Evolutionary conservation across 1,140 invertebrate species (phyloP).

Genomic region (Anadara kagoshimensis): DNA sequence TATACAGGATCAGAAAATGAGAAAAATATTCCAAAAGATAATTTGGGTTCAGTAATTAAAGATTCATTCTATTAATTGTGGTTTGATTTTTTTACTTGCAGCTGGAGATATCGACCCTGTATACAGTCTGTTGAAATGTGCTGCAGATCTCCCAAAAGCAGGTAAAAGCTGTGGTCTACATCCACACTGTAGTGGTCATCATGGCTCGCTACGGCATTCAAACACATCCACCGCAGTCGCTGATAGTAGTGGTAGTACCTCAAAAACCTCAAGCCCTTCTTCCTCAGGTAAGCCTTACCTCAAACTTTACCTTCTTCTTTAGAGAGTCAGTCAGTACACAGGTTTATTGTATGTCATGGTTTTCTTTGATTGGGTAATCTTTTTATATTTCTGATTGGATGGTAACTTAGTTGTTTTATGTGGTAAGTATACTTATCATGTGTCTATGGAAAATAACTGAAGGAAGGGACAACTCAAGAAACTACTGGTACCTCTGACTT

Average conservation of each 20-base stretch:
- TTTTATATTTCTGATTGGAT: no score
- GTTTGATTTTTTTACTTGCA: constrained; percentile 33
- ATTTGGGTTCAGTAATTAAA: no score
- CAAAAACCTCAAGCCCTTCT: constrained; percentile 66
- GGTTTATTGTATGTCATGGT: neutral
- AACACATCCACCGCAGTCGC: neutral
- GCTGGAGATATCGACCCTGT: constrained; percentile 70
- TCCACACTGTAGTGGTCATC: constrained; percentile 46
- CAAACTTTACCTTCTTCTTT: neutral
- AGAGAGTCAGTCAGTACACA: neutral
- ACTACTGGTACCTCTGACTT: no score
- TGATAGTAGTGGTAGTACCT: constrained; percentile 59
- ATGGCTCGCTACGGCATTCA: neutral
- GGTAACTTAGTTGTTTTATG: no score
- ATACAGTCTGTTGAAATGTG: constrained; percentile 72
- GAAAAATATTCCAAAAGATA: no score
- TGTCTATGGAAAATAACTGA: no score
- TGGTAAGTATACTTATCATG: no score
- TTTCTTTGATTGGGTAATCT: neutral
- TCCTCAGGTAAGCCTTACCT: constrained; percentile 58
- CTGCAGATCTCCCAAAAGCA: constrained; percentile 67
- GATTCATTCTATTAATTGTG: neutral
- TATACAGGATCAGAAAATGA: no score
- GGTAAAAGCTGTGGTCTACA: constrained; percentile 44
- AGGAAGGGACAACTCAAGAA: no score